Percentiles rank a stretch among this genome's conserved stretches.
phyloP scores from a whole-genome alignment of 2,888 invertebrate genomes.

The Tachina grossa region DNA sequence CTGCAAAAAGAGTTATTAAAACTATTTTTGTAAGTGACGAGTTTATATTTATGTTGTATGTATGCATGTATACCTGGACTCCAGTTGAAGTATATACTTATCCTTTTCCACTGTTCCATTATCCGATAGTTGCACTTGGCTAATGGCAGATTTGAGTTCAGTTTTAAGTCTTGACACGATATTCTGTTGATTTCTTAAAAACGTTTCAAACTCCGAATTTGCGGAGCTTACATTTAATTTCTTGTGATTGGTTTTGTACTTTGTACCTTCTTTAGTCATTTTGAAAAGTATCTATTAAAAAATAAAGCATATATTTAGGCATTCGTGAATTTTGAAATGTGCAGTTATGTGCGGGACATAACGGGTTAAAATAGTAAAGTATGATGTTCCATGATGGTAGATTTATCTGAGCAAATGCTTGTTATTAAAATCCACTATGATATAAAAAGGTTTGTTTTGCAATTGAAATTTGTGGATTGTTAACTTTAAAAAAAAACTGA shows the following conservation, averaged over 20 bases:
- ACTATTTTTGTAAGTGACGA: background rate
- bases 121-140: conserved; percentile 29
- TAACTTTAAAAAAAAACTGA: too few relatives aligned
- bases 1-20: conserved; percentile 48
- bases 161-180: conserved; percentile 11
- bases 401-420: too few relatives aligned
- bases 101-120: conserved; percentile 52
- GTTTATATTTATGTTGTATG: background rate
- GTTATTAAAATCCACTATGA: too few relatives aligned
- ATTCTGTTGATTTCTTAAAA: conserved; percentile 54
- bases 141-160: conserved; percentile 39
- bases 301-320: conserved; percentile 52
- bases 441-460: too few relatives aligned
- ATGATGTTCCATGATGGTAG: too few relatives aligned
- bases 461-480: too few relatives aligned
- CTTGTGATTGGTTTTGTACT: conserved; percentile 27
- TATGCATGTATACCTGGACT: conserved; percentile 55
- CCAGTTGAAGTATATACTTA: conserved; percentile 57
- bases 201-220: conserved; percentile 24
- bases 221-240: conserved; percentile 8
- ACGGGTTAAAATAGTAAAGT: too few relatives aligned
- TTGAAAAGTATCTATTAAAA: conserved; percentile 33
- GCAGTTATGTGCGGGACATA: too few relatives aligned
- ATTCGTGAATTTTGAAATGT: background rate
- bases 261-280: conserved; percentile 55